Conservation (phyloP, 2,888 invertebrate genomes). For the Hymenopus coronatus region DNA sequence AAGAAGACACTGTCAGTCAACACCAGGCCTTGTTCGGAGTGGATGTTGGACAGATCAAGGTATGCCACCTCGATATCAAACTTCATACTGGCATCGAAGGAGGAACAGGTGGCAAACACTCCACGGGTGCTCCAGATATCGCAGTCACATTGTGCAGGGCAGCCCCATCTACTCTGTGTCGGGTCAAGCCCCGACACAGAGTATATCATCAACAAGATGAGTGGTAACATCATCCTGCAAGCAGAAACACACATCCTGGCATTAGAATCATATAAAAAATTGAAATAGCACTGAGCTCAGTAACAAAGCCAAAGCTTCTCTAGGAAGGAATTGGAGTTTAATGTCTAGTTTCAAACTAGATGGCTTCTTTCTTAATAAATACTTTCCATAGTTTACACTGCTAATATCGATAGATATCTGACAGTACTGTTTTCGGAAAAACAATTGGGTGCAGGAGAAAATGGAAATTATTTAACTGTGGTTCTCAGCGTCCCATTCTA, state of each 20-base stretch:
- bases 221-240: background rate
- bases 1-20: background rate
- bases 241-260: background rate
- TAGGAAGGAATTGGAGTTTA: too few relatives aligned
- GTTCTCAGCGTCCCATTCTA: too few relatives aligned
- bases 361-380: too few relatives aligned
- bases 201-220: background rate
- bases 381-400: too few relatives aligned
- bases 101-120: background rate
- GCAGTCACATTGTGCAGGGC: background rate
- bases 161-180: background rate
- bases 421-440: too few relatives aligned
- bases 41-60: conserved; percentile 1
- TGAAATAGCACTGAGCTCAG: too few relatives aligned
- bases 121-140: background rate
- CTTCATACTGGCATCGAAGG: background rate
- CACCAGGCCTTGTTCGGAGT: background rate
- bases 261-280: too few relatives aligned
- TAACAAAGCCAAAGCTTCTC: too few relatives aligned
- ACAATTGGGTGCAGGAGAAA: too few relatives aligned
- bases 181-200: background rate
- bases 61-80: background rate
- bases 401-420: too few relatives aligned
- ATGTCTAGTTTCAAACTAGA: too few relatives aligned
- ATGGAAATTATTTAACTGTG: too few relatives aligned